Evolutionary conservation across 2,113 vertebrate genomes (phyloP).

Genomic region (Cygnus buccinator): DNA sequence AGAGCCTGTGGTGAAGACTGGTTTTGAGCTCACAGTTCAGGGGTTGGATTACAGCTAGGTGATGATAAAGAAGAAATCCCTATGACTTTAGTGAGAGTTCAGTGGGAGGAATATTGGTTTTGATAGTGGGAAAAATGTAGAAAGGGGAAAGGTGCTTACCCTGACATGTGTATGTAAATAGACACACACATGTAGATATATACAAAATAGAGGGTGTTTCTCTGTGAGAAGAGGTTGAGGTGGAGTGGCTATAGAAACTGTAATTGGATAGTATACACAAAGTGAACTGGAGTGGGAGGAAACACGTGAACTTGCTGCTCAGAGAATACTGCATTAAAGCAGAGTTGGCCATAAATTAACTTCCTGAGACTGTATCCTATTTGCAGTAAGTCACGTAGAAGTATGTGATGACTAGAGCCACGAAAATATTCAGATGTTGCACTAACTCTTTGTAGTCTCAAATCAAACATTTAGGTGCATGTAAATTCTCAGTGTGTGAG

Average conservation of each 20-base stretch:
- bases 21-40: background rate
- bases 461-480: background rate
- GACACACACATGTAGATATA: background rate
- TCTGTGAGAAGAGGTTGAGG: background rate
- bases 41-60: background rate
- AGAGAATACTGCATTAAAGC: background rate
- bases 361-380: background rate
- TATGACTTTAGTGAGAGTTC: background rate
- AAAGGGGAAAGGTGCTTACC: background rate
- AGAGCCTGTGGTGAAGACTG: background rate
- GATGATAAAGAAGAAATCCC: background rate
- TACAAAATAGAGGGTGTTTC: conserved; percentile 12
- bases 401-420: background rate
- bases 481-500: background rate
- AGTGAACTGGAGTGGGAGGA: background rate
- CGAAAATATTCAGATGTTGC: background rate
- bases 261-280: background rate
- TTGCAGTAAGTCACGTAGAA: background rate
- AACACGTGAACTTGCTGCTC: background rate
- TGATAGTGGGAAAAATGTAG: background rate
- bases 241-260: background rate
- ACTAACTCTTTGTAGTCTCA: background rate
- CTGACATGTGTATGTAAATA: background rate
- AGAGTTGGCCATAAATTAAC: background rate
- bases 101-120: background rate